These are phyloP conservation scores for Ochlodes sylvanus DNA, from an alignment of 2,888 invertebrate species.

Conservation along the genomic window DNA sequence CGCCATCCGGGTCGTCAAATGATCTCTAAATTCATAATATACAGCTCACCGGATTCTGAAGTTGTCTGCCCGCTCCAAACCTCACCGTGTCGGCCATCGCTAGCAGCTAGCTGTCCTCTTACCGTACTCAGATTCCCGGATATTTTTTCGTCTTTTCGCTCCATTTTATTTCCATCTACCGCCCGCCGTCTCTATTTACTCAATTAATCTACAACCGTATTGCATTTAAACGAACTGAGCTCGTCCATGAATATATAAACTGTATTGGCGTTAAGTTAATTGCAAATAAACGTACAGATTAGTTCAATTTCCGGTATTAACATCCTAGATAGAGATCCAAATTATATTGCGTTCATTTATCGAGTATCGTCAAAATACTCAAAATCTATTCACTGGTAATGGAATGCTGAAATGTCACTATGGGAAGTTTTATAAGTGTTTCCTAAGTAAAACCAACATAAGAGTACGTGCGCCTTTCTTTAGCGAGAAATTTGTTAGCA, in stretches of 20 bases:
- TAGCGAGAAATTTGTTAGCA: too few relatives aligned
- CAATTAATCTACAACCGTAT: slow-evolving; percentile 38
- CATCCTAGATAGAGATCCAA: too few relatives aligned
- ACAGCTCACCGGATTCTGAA: not conserved
- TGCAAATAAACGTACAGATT: not conserved
- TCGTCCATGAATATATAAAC: not conserved
- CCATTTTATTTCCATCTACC: slow-evolving; percentile 14
- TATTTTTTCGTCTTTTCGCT: slow-evolving; percentile 54
- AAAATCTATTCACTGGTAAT: too few relatives aligned
- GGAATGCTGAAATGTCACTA: too few relatives aligned
- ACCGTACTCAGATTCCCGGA: slow-evolving; percentile 61
- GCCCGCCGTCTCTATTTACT: slow-evolving; percentile 23
- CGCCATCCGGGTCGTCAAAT: too few relatives aligned
- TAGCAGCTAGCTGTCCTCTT: slow-evolving; percentile 56
- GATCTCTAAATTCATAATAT: not conserved
- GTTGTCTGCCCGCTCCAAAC: not conserved
- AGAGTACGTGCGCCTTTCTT: too few relatives aligned
- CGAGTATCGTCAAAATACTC: too few relatives aligned
- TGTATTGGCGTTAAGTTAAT: slow-evolving; percentile 4
- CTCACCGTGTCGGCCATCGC: not conserved
- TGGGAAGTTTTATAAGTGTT: too few relatives aligned
- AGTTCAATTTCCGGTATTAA: too few relatives aligned
- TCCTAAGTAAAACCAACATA: too few relatives aligned
- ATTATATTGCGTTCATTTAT: too few relatives aligned
- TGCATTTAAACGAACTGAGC: slow-evolving; percentile 46